A percentile compares a stretch with the other conserved stretches of the same genome.
phyloP scores from a whole-genome alignment of 2,113 vertebrate genomes.

The Gracilinanus agilis region DNA sequence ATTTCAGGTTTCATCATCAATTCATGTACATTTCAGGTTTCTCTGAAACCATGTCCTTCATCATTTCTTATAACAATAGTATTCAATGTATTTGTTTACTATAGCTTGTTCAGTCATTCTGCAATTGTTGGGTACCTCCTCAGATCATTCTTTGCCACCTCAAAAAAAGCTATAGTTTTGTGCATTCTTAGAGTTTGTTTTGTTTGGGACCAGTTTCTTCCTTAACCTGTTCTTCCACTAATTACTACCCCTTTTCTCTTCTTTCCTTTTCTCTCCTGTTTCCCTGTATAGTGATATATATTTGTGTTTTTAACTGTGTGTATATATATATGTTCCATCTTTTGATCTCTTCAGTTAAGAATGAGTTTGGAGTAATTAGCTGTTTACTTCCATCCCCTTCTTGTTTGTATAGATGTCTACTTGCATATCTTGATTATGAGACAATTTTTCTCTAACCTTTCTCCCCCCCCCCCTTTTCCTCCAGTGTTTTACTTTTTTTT shows the following conservation, averaged over 20 bases:
- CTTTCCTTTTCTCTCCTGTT: background rate
- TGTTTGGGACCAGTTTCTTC: background rate
- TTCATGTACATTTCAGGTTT: background rate
- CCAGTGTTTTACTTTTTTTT: background rate
- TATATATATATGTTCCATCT: background rate
- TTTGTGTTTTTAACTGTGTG: background rate
- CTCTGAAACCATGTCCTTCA: background rate
- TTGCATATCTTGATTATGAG: background rate
- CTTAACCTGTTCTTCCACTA: background rate
- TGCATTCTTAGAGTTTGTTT: background rate
- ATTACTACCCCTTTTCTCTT: background rate
- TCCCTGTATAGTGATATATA: background rate
- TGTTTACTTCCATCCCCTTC: background rate
- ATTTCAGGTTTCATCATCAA: background rate
- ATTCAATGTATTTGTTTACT: background rate
- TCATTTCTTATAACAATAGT: background rate
- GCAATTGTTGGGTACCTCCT: background rate
- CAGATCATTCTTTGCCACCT: background rate
- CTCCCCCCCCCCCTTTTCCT: too few species aligned
- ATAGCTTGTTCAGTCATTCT: background rate
- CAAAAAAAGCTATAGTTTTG: background rate
- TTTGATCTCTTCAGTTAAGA: background rate
- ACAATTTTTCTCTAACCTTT: background rate
- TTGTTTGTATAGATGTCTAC: background rate
- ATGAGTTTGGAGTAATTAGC: background rate